A percentile compares a stretch with the other conserved stretches of the same genome.
Evolutionary conservation across 2,113 vertebrate genomes (phyloP).

Genomic region (Gadus macrocephalus): DNA sequence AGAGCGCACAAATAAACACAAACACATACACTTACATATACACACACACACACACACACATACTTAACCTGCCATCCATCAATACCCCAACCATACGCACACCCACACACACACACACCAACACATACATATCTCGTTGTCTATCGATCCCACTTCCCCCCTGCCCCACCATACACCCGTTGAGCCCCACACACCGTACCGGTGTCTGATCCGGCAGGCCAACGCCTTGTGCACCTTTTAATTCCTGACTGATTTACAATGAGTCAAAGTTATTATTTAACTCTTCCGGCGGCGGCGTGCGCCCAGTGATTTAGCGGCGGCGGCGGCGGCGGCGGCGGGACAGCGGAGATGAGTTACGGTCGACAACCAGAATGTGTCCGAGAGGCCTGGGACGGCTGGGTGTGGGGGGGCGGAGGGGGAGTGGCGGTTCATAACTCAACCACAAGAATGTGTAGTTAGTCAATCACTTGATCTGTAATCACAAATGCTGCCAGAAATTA

Average conservation of each 20-base stretch:
- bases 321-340: conserved; percentile 18
- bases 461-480: conserved; percentile 98
- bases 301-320: conserved; percentile 67
- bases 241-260: conserved; percentile 74
- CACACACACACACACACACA: too few relatives aligned
- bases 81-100: conserved; percentile 45
- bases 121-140: conserved; percentile 56
- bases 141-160: conserved; percentile 54
- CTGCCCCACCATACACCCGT: conserved; percentile 31
- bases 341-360: conserved; percentile 69
- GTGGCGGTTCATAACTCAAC: conserved; percentile 84
- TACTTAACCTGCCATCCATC: conserved; percentile 65
- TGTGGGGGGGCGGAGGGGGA: too few relatives aligned
- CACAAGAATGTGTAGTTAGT: conserved; percentile 90
- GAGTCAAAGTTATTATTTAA: conserved; percentile 73
- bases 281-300: conserved; percentile 59
- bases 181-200: conserved; percentile 46
- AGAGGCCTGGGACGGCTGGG: conserved; percentile 57
- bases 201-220: conserved; percentile 44
- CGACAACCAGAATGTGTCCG: conserved; percentile 63
- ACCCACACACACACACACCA: conserved; percentile 26
- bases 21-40: too few relatives aligned
- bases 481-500: conserved; percentile 92
- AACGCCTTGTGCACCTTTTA: conserved; percentile 51
- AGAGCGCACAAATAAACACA: too few relatives aligned